Conservation (phyloP, 2,888 invertebrate species). For the Lasioglossum oenotherae region DNA sequence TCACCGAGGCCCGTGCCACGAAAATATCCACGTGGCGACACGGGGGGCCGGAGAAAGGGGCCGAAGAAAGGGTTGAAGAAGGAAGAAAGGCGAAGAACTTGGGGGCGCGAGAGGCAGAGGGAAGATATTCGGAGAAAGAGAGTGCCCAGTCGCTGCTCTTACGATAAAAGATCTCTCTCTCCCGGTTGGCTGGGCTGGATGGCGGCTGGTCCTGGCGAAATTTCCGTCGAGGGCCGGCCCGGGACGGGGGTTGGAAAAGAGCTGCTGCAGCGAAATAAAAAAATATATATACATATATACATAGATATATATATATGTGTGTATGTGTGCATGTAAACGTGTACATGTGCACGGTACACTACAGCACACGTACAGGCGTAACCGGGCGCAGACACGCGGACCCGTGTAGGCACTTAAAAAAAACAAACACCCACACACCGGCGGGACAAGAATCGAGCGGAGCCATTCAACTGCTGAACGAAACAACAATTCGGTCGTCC, state of each 20-base stretch:
- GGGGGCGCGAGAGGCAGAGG: conserved; percentile 49
- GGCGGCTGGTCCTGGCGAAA: conserved; percentile 57
- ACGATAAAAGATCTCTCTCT: conserved; percentile 63
- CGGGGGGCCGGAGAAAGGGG: conserved; percentile 42
- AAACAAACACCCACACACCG: conserved; percentile 59
- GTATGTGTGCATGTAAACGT: too few relatives aligned
- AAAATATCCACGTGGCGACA: conserved; percentile 52
- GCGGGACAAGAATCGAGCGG: conserved; percentile 61
- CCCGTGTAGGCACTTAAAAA: conserved; percentile 63
- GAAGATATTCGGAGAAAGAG: conserved; percentile 58
- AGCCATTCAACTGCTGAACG: conserved; percentile 73
- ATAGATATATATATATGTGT: neutral
- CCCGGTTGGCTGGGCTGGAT: conserved; percentile 18
- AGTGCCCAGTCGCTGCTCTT: conserved; percentile 63
- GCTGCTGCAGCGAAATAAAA: conserved; percentile 36
- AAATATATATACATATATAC: conserved; percentile 27
- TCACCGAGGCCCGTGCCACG: conserved; percentile 44
- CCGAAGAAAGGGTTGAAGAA: conserved; percentile 53
- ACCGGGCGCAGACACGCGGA: neutral
- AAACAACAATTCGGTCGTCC: conserved; percentile 76
- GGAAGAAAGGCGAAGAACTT: conserved; percentile 52
- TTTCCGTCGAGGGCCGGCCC: conserved; percentile 56
- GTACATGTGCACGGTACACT: neutral
- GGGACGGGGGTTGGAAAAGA: conserved; percentile 46
- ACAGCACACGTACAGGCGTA: conserved; percentile 27